Evolutionary conservation across 2,797 vertebrate species (phyloP).

Genomic region (Sebastes kiyomatsui): DNA sequence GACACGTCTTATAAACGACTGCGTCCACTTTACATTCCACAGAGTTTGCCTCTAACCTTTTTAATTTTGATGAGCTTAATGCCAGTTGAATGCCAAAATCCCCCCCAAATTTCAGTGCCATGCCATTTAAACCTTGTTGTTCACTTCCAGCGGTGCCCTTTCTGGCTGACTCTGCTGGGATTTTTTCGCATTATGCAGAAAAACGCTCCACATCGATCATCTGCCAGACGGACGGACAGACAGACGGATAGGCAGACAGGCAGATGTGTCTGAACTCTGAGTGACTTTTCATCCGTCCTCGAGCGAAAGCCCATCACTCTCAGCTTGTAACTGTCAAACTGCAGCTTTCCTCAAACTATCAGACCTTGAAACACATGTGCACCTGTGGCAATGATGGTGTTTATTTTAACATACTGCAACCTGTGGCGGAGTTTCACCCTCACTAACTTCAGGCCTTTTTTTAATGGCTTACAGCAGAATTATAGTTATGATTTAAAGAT

Average conservation of each 20-base stretch:
- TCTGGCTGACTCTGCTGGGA: slow-evolving; percentile 21
- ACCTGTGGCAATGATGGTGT: slow-evolving; percentile 39
- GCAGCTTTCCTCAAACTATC: slow-evolving; percentile 21
- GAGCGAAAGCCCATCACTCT: slow-evolving; percentile 45
- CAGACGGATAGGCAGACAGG: not conserved
- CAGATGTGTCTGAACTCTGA: slow-evolving; percentile 61
- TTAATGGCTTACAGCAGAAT: not conserved
- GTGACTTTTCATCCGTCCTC: slow-evolving; percentile 55
- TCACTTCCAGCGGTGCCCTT: slow-evolving; percentile 25
- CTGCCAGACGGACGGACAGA: slow-evolving; percentile 20
- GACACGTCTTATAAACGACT: not conserved
- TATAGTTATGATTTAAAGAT: not conserved
- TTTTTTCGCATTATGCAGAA: slow-evolving; percentile 26
- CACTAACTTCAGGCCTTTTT: not conserved
- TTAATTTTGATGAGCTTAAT: slow-evolving; percentile 17
- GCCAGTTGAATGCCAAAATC: slow-evolving; percentile 27
- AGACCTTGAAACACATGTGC: slow-evolving; percentile 19
- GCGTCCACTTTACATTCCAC: not conserved
- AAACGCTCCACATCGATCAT: slow-evolving; percentile 34
- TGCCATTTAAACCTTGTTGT: not conserved
- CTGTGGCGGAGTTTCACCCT: not conserved
- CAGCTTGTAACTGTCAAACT: slow-evolving; percentile 52
- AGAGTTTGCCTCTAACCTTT: slow-evolving; percentile 14
- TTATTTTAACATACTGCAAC: slow-evolving; percentile 15
- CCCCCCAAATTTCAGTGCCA: not conserved